Evolutionary conservation across 2,797 vertebrate genomes (phyloP), one percentile per base, ranked within the genome.

Genomic region (Myotis planiceps): DNA sequence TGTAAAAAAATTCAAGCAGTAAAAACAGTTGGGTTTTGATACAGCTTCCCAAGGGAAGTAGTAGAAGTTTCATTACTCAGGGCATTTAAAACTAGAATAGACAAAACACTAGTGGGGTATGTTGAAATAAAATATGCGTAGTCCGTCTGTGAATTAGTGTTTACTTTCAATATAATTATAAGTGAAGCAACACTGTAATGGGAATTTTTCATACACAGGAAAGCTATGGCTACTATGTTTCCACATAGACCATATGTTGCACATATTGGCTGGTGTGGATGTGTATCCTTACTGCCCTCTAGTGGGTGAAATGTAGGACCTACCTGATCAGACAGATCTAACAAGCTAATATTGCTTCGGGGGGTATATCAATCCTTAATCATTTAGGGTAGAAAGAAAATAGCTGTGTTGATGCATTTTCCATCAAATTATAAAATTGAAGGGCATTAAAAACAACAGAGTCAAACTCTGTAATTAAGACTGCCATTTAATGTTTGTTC

Each of bases 371-470:
- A 97, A 97, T 97, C 94, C 96, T 97, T 97, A 97, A 97, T 98
- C 96, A 97, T 96, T 97, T 92, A 65, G 96, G 96, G 94, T 95
- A 95, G 93, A 95, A 97, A 97, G 97, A 97, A 98, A 98, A 97
- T 95, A 98, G 96, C 97, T 94, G 94, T 98, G 97, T 98, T 98
- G 97, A 97, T 97, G 96, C 97, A 97, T 97, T 98, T 97, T 96
- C 96, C 96, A 98, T 97, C 94, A 97, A 97, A 97, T 98, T 97
- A 97, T 98, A 98, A 98, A 98, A 98, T 97, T 98, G 97, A 96
- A 97, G 97, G 97, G 97, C 97, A 97, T 97, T 98, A 97, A 97
- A 98, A 98, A 98, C 97, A 98, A 98, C 96, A 97, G 96, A 98
- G 96, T 96, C 94, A 95, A 97, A 97, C 95, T 98, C 97, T 98